Evolutionary conservation across 2,113 vertebrate genomes (phyloP), one percentile per base, ranked within the genome.

Genomic region (Dipodomys ordii): DNA sequence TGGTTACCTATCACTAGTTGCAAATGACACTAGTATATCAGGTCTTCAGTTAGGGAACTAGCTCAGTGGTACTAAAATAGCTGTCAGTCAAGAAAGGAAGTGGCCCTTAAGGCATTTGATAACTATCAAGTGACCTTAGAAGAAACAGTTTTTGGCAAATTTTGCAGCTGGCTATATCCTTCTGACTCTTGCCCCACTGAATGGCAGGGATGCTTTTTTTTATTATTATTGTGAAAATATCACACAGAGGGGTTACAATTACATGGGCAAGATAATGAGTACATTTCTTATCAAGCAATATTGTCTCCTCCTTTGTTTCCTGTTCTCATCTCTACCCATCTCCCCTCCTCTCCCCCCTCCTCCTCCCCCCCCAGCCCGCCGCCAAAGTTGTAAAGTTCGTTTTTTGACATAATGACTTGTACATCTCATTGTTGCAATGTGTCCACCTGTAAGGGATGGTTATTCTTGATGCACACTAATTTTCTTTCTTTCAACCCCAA

Each of bases 121-220:
- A 92, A 68, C 2, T 57, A 5, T 62, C 90, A 6, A 13, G 22
- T 91, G 60, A 71, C 80, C n/a, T 81, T 94, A 64, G 76, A 35
- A 92, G 30, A 94, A 81, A 88, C 7, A 62, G 23, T 76, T 88
- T 94, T 84, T n/a, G 80, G 35, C 62, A 82, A 89, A 49, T 39
- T 67, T 94, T 84, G 57, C 62, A 77, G 25, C 44, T 92, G 76
- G 9, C 23, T 83, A 90, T 90, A 73, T 76, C 65, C 77, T 49
- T 90, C 35, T 71, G 2, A 18, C 13, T 88, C 72, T 8, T 53
- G 65, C 46, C 16, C 30, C 83, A 46, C 80, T 77, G 72, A 87
- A 90, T 83, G 65, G 19, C 23, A 90, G 62, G 35, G 7, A 49
- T 12, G 49, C 12, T 49, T 49, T 39, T 39, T 39, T 6, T 39